Evolutionary conservation across 1,140 invertebrate genomes (phyloP).

Genomic region (Bursaphelenchus mucronatus): DNA sequence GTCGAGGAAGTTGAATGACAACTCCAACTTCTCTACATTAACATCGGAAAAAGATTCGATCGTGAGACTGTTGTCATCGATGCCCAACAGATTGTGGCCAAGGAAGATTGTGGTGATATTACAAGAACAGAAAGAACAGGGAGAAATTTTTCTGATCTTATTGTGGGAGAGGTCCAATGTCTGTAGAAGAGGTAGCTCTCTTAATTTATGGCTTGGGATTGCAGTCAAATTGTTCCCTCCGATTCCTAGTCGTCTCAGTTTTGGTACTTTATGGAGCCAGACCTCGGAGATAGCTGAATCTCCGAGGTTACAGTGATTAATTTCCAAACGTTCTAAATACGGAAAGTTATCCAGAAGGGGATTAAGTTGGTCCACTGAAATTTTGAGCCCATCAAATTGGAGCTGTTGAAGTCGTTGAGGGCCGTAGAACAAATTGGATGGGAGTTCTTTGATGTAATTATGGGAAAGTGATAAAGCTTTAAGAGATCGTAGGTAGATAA

Average conservation of each 20-base stretch:
- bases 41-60: slow-evolving; percentile 50
- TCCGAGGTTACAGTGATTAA: slow-evolving; percentile 50
- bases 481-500: slow-evolving; percentile 45
- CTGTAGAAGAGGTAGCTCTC: slow-evolving; percentile 33
- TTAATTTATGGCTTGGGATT: slow-evolving; percentile 38
- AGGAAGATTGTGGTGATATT: slow-evolving; percentile 43
- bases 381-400: slow-evolving; percentile 47
- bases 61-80: slow-evolving; percentile 33
- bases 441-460: slow-evolving; percentile 43
- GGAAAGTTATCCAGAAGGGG: slow-evolving; percentile 45
- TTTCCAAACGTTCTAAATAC: slow-evolving; percentile 37
- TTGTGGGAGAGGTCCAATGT: slow-evolving; percentile 46
- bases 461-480: slow-evolving; percentile 40
- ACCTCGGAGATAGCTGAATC: slow-evolving; percentile 33
- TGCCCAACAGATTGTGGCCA: slow-evolving; percentile 43
- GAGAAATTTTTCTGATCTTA: slow-evolving; percentile 25
- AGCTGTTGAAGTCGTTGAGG: slow-evolving; percentile 39
- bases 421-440: slow-evolving; percentile 48
- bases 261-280: slow-evolving; percentile 29
- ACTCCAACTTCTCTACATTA: slow-evolving; percentile 41
- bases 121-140: slow-evolving; percentile 48
- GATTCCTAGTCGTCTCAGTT: slow-evolving; percentile 42
- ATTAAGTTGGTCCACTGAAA: slow-evolving; percentile 47
- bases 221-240: slow-evolving; percentile 48
- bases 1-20: slow-evolving; percentile 51